A percentile compares a stretch with the other conserved stretches of the same genome.
Conservation (phyloP, 2,113 vertebrate species). For the Peromyscus polionotus region DNA sequence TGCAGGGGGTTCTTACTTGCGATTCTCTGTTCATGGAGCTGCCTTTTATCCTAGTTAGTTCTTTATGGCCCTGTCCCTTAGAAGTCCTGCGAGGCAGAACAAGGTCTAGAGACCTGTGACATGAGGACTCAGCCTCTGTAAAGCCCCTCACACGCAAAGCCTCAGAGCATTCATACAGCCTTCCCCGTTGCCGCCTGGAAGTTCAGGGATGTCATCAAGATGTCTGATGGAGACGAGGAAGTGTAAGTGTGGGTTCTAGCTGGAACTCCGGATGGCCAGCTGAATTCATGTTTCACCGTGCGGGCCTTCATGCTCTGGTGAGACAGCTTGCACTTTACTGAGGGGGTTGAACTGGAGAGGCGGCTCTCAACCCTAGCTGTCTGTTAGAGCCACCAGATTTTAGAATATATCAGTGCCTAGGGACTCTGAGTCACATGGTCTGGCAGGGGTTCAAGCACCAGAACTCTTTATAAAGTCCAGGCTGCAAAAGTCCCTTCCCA, state of each 20-base stretch:
- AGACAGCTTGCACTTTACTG: background rate
- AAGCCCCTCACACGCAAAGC: background rate
- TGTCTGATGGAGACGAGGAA: background rate
- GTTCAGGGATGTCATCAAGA: background rate
- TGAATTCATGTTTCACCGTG: background rate
- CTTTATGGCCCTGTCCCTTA: background rate
- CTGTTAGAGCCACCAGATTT: conserved; percentile 7
- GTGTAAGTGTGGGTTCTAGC: background rate
- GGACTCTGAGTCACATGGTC: background rate
- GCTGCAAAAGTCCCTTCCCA: background rate
- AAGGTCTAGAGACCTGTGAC: background rate
- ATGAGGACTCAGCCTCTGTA: background rate
- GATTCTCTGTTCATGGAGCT: background rate
- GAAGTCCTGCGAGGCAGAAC: background rate
- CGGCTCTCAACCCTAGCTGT: background rate
- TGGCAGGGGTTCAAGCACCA: background rate
- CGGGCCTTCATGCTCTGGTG: background rate
- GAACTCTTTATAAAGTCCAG: background rate
- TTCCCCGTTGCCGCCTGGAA: background rate
- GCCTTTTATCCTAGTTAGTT: background rate
- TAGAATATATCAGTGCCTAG: background rate
- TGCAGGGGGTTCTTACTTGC: accelerated
- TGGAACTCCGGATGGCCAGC: background rate
- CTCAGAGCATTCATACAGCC: background rate
- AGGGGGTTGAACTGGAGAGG: background rate